phyloP scores from a whole-genome alignment of 2,113 vertebrate species.

The Xenopus tropicalis region UCB_Xtro_10.0 CM004445.2:50387001-50387500 shows the following conservation, averaged over 20 bases:
- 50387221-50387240: neutral
- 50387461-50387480: too few species aligned
- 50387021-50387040: neutral
- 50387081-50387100: neutral
- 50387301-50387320: too few species aligned
- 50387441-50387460: too few species aligned
- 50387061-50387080: neutral
- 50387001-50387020: neutral
- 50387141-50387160: conserved; percentile 27
- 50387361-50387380: too few species aligned
- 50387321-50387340: too few species aligned
- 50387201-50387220: neutral
- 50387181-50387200: neutral
- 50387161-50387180: conserved; percentile 14
- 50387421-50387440: too few species aligned
- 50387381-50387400: too few species aligned
- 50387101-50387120: neutral
- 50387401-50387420: too few species aligned
- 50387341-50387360: too few species aligned
- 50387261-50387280: too few species aligned
- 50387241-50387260: neutral
- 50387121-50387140: neutral
- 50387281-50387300: too few species aligned
- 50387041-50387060: neutral
- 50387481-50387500: too few species aligned